Percentiles rank a stretch among this genome's conserved stretches.
phyloP scores from a whole-genome alignment of 2,797 vertebrate genomes.

The Lerista edwardsae region DNA sequence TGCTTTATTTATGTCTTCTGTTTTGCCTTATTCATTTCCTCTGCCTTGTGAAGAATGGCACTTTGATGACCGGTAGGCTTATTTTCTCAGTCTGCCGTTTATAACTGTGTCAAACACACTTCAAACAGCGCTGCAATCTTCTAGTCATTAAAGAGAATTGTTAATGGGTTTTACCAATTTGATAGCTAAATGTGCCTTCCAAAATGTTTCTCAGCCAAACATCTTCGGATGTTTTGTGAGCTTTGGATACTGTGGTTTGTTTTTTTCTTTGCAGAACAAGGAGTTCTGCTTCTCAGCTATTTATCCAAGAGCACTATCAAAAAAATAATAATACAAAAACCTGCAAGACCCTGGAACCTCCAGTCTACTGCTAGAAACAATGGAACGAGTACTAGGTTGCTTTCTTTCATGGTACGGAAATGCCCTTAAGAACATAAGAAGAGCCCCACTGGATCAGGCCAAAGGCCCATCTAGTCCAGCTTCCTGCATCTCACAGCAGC shows the following conservation, averaged over 20 bases:
- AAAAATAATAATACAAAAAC: neutral
- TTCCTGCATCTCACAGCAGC: too few species aligned
- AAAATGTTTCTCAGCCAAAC: slow-evolving; percentile 28
- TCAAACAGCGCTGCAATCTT: slow-evolving; percentile 19
- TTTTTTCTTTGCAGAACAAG: neutral
- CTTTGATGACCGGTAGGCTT: slow-evolving; percentile 40
- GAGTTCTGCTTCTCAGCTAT: neutral
- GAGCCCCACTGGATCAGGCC: too few species aligned
- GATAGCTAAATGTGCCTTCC: neutral
- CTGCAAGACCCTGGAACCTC: neutral
- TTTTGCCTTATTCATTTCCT: slow-evolving; percentile 25
- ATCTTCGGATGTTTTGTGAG: neutral
- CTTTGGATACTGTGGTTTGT: neutral
- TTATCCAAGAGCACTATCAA: neutral
- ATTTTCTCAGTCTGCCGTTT: slow-evolving; percentile 36
- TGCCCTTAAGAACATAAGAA: too few species aligned
- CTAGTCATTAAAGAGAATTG: slow-evolving; percentile 40
- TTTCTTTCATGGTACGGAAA: neutral
- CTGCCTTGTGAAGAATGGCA: slow-evolving; percentile 8
- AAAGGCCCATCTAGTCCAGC: too few species aligned
- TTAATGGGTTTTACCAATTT: slow-evolving; percentile 34
- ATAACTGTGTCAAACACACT: slow-evolving; percentile 27
- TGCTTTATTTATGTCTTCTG: slow-evolving; percentile 15
- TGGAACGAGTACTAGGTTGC: neutral
- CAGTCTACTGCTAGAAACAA: neutral